Evolutionary conservation across 2,113 vertebrate species (phyloP), one percentile per base, ranked within the genome.

Genomic region (Lampris incognitus): DNA sequence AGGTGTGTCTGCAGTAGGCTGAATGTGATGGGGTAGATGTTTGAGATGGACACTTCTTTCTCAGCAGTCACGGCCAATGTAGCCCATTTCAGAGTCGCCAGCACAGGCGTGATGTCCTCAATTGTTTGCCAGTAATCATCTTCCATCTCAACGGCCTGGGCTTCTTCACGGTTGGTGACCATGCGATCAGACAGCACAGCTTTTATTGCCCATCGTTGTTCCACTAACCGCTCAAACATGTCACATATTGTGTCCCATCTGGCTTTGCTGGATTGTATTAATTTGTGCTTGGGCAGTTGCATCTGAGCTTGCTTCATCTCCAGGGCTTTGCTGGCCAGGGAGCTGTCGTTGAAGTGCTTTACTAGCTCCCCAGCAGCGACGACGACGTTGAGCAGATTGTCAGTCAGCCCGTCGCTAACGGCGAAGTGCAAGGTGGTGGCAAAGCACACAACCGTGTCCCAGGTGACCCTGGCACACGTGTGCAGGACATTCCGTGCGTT

Each of bases 171-270:
- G 76, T 74, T 88, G 37, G 86, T 90, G 61, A 88, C 11, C 0
- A 67, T 84, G 44, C 78, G 87, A 41, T 92, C 87, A 0, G 88
- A 91, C 38, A 92, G 86, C 48, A 92, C 88, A 0, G 89, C 91
- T 88, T 85, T 87, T 5, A 83, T 87, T 0, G 40, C 1, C 90
- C 86, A 91, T 40, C 89, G 68, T 6, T 92, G 84, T 0, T 68
- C 79, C 9, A 97, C 95, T 5, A 91, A 13, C 1, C 74, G 72
- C 13, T 88, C 78, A 4, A 90, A 90, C 89, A 90, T 91, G 42
- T 91, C 84, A 0, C 86, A 90, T 63, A 91, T 82, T 0, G 83
- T 89, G 74, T 91, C 86, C 86, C 88, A 89, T 67, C 86, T 68
- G 0, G 83, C 62, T 79, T 86, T 89, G 79, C 70, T 66, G 0